Evolutionary conservation across 2,113 vertebrate genomes (phyloP), one percentile per base, ranked within the genome.

Genomic region (Bettongia penicillata): DNA sequence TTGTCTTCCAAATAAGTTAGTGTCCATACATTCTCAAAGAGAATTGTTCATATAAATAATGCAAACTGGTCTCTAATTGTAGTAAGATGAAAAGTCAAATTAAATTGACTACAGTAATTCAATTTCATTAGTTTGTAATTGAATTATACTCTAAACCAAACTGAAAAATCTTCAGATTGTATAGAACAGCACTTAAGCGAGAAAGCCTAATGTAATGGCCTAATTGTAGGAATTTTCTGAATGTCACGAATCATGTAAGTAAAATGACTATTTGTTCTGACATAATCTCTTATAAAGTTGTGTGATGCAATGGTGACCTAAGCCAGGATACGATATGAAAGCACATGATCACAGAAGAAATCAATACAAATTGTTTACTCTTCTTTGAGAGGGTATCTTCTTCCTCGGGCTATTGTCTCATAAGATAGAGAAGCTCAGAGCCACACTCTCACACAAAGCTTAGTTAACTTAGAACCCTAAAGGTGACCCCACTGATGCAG

Each of bases 101-200:
- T 98, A 94, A 28, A 92, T 98, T 98, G 94, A 97, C 91, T 97
- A 95, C 93, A 93, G 93, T 97, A 97, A 98, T 97, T 96, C 48
- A 57, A 49, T 95, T 97, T 98, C 92, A 97, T 98, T 97, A 97
- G 55, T 96, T 98, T 97, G 97, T 98, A 94, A 97, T 92, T 94
- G 43, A 96, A 90, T 95, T 93, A 95, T 43, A 91, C 0, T 91
- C 95, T 7, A 91, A 51, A 90, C 91, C 2, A 93, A 53, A 7
- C 9, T 31, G 1, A 52, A 94, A 51, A 8, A 55, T 89, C 49
- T 94, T 16, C 51, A 95, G 91, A 90, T 97, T 94, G 96, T 97
- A 91, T 96, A 89, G 61, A 96, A 98, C 12, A 93, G 89, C 96
- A 95, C 92, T 91, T 96, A 91, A 97, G 93, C 96, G 8, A 26